Evolutionary conservation across 2,797 vertebrate genomes (phyloP).

Genomic region (Anomalospiza imberbis): DNA sequence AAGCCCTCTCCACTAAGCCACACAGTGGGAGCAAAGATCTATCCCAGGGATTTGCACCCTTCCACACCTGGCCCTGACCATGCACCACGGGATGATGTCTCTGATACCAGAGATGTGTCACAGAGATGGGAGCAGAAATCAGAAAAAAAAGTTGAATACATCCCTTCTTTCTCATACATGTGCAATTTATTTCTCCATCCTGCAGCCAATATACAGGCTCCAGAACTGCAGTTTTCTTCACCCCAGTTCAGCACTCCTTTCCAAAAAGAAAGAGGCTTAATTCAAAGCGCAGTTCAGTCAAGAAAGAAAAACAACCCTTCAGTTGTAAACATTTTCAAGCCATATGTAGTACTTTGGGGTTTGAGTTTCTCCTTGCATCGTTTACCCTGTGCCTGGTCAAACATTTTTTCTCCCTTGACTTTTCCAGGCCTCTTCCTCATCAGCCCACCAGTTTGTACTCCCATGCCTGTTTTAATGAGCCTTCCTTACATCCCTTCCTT

Average conservation of each 20-base stretch:
- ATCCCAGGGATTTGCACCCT: neutral
- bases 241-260: neutral
- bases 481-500: neutral
- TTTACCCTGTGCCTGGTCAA: neutral
- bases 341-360: neutral
- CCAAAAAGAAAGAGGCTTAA: neutral
- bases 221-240: neutral
- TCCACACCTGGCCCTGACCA: neutral
- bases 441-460: neutral
- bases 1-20: rapidly evolving
- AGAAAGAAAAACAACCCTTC: neutral
- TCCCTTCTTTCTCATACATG: neutral
- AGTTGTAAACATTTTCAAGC: neutral
- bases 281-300: neutral
- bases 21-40: rapidly evolving
- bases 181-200: neutral
- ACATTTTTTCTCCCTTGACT: neutral
- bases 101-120: neutral
- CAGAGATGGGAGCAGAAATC: neutral
- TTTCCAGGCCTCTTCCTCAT: neutral
- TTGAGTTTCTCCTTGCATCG: neutral
- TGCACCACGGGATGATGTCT: rapidly evolving
- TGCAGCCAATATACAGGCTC: neutral
- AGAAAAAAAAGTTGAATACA: neutral
- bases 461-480: neutral